These are phyloP conservation scores for Epizoanthus scotinus DNA, from an alignment of 92 coral and sea anemone genomes.

Conservation along the genomic window DNA sequence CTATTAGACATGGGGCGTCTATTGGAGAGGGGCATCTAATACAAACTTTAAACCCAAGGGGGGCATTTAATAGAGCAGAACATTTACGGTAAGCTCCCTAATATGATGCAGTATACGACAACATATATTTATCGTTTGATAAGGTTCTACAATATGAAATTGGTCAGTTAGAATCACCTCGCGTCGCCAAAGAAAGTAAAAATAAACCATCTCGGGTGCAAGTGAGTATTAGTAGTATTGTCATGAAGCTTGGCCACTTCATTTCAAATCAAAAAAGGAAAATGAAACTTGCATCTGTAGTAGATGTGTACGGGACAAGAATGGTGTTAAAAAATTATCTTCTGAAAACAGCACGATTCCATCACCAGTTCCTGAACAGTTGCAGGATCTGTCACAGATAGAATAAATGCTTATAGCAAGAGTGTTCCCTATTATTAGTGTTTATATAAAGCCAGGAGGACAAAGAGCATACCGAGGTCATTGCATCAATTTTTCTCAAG, in stretches of 20 bases:
- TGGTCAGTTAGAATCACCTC: no score
- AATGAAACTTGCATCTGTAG: neutral
- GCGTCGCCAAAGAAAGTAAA: no score
- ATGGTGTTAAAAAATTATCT: constrained; percentile 59
- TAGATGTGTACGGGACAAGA: constrained; percentile 1
- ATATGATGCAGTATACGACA: no score
- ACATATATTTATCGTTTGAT: no score
- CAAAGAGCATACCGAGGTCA: neutral
- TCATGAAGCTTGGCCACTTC: constrained; percentile 13
- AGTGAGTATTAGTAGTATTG: no score
- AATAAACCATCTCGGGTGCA: no score
- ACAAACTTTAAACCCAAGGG: no score
- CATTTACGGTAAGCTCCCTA: no score
- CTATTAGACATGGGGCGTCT: no score
- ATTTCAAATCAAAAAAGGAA: constrained; percentile 4
- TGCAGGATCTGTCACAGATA: constrained; percentile 64
- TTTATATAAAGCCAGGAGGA: neutral
- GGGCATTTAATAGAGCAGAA: no score
- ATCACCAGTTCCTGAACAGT: constrained; percentile 19
- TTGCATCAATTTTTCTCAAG: neutral
- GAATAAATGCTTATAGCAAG: constrained; percentile 53
- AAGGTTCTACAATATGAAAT: no score
- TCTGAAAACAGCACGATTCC: constrained; percentile 66
- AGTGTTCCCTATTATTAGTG: neutral
- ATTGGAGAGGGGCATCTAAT: no score